Conservation (phyloP, 1,140 invertebrate genomes). For the Papilio glaucus region DNA sequence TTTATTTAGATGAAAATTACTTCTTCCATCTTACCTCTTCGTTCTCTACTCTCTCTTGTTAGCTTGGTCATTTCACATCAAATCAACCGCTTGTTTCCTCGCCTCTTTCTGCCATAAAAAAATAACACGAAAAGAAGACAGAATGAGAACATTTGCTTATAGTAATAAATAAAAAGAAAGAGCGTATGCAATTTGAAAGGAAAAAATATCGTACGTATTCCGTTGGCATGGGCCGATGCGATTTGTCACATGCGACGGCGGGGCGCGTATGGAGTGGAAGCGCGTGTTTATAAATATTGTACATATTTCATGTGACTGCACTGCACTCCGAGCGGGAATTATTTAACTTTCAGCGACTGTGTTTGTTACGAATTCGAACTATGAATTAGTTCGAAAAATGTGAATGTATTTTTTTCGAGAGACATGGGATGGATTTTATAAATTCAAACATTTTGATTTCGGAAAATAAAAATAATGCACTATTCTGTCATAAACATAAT, state of each 20-base stretch:
- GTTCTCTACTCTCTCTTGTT: too few species aligned
- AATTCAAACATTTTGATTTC: too few species aligned
- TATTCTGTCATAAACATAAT: too few species aligned
- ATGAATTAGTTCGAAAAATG: background rate
- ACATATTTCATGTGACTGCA: slow-evolving; percentile 33
- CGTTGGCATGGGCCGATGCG: slow-evolving; percentile 16
- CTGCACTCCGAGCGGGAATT: slow-evolving; percentile 25
- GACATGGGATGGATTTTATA: too few species aligned
- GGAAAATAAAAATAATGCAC: too few species aligned
- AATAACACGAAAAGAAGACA: too few species aligned
- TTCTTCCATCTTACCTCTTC: too few species aligned
- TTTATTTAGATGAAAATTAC: too few species aligned
- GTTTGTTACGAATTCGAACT: slow-evolving; percentile 2
- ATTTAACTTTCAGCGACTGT: slow-evolving; percentile 22
- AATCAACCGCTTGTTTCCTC: too few species aligned
- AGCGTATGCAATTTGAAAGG: slow-evolving; percentile 16
- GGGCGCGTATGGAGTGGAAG: slow-evolving; percentile 5
- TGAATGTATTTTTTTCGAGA: background rate
- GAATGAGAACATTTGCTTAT: background rate
- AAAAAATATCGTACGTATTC: slow-evolving; percentile 30
- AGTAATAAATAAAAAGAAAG: slow-evolving; percentile 5
- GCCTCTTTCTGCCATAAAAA: too few species aligned
- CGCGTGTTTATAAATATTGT: slow-evolving; percentile 37
- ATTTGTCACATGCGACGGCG: slow-evolving; percentile 30
- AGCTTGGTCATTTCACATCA: too few species aligned